Evolutionary conservation across 1,140 invertebrate species (phyloP), one percentile per base, ranked within the genome.

Genomic region (Drosophila leontia): DNA sequence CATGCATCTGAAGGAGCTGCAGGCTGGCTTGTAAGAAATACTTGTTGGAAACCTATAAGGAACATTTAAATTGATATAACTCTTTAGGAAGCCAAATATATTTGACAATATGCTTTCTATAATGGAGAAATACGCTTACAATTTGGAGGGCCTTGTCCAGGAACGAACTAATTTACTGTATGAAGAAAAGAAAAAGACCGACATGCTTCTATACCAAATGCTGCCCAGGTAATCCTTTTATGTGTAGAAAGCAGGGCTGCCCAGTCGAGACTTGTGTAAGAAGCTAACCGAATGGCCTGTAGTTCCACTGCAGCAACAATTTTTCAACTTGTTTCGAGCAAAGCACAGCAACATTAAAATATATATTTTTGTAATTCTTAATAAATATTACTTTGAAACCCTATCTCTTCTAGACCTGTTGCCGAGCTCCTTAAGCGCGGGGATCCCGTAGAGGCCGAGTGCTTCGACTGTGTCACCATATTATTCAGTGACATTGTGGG

Each of bases 31-130:
- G 96, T 96, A 92, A 94, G 94, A 13, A 34, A 93, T 60, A 9
- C 4, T 29, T 29, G 5, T 29, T 29, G 26, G 26, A 29, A 29
- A 29, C 26, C 0, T 1, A 6, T 6, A 29, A 29, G 6, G 5
- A 29, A 29, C 0, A 29, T 29, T 29, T 29, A 29, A 11, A 7
- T n/a, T 7, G 3, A 3, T 9, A 13, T 5, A 0, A 50, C 8
- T 9, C 34, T 29, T 9, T 26, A 91, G 97, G 82, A 98, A 98
- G 93, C 96, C 97, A 3, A 98, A 98, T 92, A 98, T 98, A 79
- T 97, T 98, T 26, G 98, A 98, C 91, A 98, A 97, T 5, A 98
- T 98, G 97, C 98, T 98, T 84, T 96, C 97, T 93, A 98, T 98
- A 96, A 93, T 98, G 84, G 97, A 99, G 91, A 98, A 98, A 92